phyloP scores from a whole-genome alignment of 2,888 invertebrate species.

The Nysson spinosus region DNA sequence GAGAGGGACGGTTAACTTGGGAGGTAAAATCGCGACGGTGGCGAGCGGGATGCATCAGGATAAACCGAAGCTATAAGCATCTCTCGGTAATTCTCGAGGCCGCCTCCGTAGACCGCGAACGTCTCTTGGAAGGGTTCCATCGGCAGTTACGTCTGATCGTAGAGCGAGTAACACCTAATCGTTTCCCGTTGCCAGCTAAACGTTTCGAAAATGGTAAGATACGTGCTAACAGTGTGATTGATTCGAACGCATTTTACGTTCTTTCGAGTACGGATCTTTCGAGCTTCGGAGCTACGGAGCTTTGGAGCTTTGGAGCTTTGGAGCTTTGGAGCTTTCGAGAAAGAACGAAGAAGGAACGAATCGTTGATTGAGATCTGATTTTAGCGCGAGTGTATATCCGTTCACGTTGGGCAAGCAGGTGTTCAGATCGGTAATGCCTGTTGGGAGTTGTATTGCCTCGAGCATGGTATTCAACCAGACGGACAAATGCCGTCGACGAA shows the following conservation, averaged over 20 bases:
- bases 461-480: slow-evolving; percentile 95
- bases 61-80: slow-evolving; percentile 68
- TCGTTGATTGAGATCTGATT: slow-evolving; percentile 43
- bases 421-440: slow-evolving; percentile 95
- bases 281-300: too few relatives aligned
- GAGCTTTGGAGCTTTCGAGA: not conserved
- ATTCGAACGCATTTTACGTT: too few relatives aligned
- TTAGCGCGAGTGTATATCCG: slow-evolving; percentile 88
- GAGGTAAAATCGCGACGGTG: too few relatives aligned
- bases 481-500: slow-evolving; percentile 97
- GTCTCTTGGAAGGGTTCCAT: slow-evolving; percentile 66
- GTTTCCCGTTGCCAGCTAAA: not conserved
- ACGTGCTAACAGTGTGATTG: too few relatives aligned
- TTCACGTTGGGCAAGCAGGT: slow-evolving; percentile 90
- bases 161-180: slow-evolving; percentile 56
- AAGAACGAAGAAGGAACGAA: not conserved
- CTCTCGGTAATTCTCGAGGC: slow-evolving; percentile 23
- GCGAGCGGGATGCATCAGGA: too few relatives aligned
- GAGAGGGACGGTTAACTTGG: too few relatives aligned
- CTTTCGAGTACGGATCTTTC: too few relatives aligned
- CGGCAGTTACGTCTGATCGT: slow-evolving; percentile 63
- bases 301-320: too few relatives aligned
- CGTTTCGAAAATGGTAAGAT: not conserved
- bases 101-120: slow-evolving; percentile 59
- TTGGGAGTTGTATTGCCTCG: slow-evolving; percentile 92